Base-by-base conservation (phyloP, 2,888 invertebrate species). In the Drymonia ruficornis region DNA sequence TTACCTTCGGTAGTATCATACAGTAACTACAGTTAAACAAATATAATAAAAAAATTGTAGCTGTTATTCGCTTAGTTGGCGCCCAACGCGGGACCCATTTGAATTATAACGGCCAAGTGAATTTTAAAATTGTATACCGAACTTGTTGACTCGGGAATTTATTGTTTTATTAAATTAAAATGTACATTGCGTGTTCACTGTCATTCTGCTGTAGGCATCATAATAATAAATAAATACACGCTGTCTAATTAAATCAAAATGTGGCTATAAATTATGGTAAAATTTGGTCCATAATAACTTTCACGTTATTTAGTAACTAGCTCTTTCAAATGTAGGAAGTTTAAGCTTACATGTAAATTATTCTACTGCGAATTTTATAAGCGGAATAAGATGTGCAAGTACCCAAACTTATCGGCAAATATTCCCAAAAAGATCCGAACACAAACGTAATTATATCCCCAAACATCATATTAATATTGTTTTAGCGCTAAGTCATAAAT, bases 71-170 rank as follows among this genome's bases (percentile, higher is more conserved):
- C 54, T 64, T 60, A 69, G 58, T 70, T 75, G 78, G 73, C 72
- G 74, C 76, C 72, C 74, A 68, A 70, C 72, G 60, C 67, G 80
- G 72, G 70, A 65, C 67, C 55, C 59, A 48, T 65, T 70, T 67
- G 61, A 61, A 74, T 61, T 62, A 55, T 63, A 69, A 63, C 53
- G 48, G 50, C 38, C 52, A 49, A 59, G 48, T 28, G 31, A 44
- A 55, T 53, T 55, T 49, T 49, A 56, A 49, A 47, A 59, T 50
- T 56, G 55, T n/a, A 23, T 56, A 59, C 36, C 43, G 36, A 50
- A 58, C 43, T 46, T 42, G 44, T 50, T 55, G 55, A 61, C 51
- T 50, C 40, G 46, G 29, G n/a, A 52, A 52, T 53, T 49, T 28
- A 52, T 56, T 55, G 49, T 53, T 55, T 50, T 48, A 55, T 28